Evolutionary conservation across 2,888 invertebrate species (phyloP).

Genomic region (Dyspetes luteomarginatus): DNA sequence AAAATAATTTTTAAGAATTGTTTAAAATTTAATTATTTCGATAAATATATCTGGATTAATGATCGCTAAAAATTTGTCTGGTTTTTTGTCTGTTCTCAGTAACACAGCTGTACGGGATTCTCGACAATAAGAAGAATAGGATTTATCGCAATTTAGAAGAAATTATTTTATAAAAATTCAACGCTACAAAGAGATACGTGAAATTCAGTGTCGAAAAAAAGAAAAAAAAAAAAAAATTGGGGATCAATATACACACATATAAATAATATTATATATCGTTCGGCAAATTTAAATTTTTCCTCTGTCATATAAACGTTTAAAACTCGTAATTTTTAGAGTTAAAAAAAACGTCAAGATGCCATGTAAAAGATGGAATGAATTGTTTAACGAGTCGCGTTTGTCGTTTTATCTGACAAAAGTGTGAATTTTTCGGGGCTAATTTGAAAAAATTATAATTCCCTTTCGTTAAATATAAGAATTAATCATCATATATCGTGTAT

Average conservation of each 20-base stretch:
- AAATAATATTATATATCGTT: constrained; percentile 13
- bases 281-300: constrained; percentile 6
- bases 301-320: constrained; percentile 1
- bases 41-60: too few species aligned
- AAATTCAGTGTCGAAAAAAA: not conserved
- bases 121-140: constrained; percentile 50
- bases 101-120: constrained; percentile 3
- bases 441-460: not conserved
- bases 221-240: not conserved
- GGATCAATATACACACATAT: constrained; percentile 34
- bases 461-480: not conserved
- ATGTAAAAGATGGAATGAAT: constrained; percentile 22
- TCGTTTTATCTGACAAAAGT: not conserved
- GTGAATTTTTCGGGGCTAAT: not conserved
- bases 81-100: constrained; percentile 23
- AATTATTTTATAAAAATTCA: constrained; percentile 6
- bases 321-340: not conserved
- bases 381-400: not conserved
- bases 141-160: not conserved
- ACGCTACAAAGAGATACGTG: not conserved
- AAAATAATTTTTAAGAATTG: too few species aligned
- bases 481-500: not conserved
- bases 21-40: too few species aligned
- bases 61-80: too few species aligned
- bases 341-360: constrained; percentile 30